Percentiles rank a stretch among this genome's conserved stretches.
Evolutionary conservation across 1,140 invertebrate genomes (phyloP).

Genomic region (Pogonognathellus flavescens): DNA sequence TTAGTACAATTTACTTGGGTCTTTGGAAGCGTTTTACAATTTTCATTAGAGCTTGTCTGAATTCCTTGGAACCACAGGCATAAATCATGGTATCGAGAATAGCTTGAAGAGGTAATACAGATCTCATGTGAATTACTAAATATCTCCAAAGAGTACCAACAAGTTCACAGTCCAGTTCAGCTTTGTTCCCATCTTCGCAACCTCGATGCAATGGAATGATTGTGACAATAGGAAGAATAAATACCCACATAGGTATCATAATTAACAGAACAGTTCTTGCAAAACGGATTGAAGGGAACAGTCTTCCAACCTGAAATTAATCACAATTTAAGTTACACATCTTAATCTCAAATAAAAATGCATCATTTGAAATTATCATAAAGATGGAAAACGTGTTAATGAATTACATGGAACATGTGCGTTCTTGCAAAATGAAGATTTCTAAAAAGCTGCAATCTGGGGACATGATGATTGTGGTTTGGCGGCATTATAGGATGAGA

Average conservation of each 20-base stretch:
- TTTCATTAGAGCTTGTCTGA: slow-evolving; percentile 61
- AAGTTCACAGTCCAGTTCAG: slow-evolving; percentile 61
- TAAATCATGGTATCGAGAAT: slow-evolving; percentile 67
- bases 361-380: too few species aligned
- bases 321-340: slow-evolving; percentile 3
- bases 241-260: slow-evolving; percentile 68
- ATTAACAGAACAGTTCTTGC: slow-evolving; percentile 66
- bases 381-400: too few species aligned
- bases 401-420: slow-evolving; percentile 65
- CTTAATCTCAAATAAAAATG: too few species aligned
- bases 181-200: slow-evolving; percentile 55
- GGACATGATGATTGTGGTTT: slow-evolving; percentile 27
- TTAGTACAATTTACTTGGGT: background rate
- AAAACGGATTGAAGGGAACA: slow-evolving; percentile 66
- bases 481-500: slow-evolving; percentile 19
- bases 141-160: slow-evolving; percentile 64
- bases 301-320: slow-evolving; percentile 61
- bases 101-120: slow-evolving; percentile 66
- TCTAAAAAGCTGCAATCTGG: slow-evolving; percentile 60
- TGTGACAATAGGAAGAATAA: slow-evolving; percentile 66
- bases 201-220: slow-evolving; percentile 66
- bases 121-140: slow-evolving; percentile 65
- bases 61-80: slow-evolving; percentile 66
- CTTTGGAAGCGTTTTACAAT: slow-evolving; percentile 27
- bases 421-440: slow-evolving; percentile 63